These are phyloP conservation scores for Acromyrmex echinatior DNA, from an alignment of 1,140 invertebrate genomes.

Conservation along the genomic window DNA sequence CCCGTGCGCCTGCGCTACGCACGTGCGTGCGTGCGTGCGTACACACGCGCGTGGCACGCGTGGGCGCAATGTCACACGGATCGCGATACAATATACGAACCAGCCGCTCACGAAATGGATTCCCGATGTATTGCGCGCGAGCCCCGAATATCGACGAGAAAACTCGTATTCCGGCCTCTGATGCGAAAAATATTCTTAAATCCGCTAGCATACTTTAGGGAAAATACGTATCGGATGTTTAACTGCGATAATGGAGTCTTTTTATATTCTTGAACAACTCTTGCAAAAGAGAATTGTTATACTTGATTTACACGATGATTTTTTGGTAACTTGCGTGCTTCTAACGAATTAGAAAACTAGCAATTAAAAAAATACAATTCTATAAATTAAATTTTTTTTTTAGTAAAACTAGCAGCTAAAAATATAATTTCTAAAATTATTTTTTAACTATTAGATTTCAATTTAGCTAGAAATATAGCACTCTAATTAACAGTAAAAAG, in stretches of 20 bases:
- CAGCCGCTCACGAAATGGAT: slow-evolving; percentile 50
- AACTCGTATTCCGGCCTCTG: not conserved
- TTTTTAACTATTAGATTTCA: too few species aligned
- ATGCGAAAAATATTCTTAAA: not conserved
- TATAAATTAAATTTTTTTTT: too few species aligned
- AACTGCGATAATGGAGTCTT: not conserved
- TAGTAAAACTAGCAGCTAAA: too few species aligned
- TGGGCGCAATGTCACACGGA: slow-evolving; percentile 39
- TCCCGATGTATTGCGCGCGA: slow-evolving; percentile 45
- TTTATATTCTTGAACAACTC: not conserved
- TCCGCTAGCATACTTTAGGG: not conserved
- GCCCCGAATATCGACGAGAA: slow-evolving; percentile 36
- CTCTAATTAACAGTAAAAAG: too few species aligned
- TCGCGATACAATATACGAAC: slow-evolving; percentile 24
- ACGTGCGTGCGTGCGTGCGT: not conserved
- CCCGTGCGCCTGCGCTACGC: not conserved
- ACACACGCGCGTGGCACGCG: slow-evolving; percentile 18
- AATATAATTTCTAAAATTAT: too few species aligned
- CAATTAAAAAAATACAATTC: too few species aligned
- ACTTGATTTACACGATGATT: too few species aligned
- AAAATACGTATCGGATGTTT: not conserved
- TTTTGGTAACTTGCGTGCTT: too few species aligned
- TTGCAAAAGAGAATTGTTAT: not conserved
- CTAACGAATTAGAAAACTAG: too few species aligned
- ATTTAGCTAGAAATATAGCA: too few species aligned